Percentiles rank a stretch among this genome's conserved stretches.
These are phyloP conservation scores for Parnassius smintheus DNA, from an alignment of 2,888 invertebrate genomes.

Conservation along the genomic window DNA sequence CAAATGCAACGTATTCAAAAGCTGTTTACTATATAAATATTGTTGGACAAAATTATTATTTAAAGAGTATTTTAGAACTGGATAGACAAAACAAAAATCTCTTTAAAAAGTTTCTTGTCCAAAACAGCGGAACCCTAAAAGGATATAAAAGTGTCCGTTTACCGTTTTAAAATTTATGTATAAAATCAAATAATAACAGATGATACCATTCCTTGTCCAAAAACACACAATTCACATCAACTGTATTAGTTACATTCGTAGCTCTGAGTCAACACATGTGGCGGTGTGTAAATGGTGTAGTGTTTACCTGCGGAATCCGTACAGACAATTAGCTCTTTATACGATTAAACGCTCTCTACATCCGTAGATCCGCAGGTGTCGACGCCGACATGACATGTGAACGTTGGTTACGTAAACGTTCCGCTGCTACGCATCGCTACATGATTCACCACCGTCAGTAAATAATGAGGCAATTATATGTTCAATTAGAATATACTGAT, in stretches of 20 bases:
- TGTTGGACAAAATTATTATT: too few species aligned
- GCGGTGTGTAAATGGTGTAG: constrained; percentile 60
- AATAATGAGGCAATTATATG: constrained; percentile 35
- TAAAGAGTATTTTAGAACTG: too few species aligned
- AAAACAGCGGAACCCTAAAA: too few species aligned
- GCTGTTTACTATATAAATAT: too few species aligned
- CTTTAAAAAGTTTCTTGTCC: too few species aligned
- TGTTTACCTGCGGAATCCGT: constrained; percentile 76
- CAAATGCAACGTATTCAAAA: too few species aligned
- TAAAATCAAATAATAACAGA: background rate
- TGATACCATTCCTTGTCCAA: background rate
- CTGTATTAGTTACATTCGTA: constrained; percentile 31
- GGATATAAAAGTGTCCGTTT: too few species aligned
- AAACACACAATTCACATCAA: background rate
- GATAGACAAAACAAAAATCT: too few species aligned
- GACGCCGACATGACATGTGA: constrained; percentile 45
- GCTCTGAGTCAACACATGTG: constrained; percentile 33
- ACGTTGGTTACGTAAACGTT: constrained; percentile 42
- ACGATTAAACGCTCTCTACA: constrained; percentile 64
- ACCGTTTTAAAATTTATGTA: too few species aligned
- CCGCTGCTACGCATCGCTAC: constrained; percentile 32
- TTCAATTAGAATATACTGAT: constrained; percentile 20
- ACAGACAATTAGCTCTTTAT: constrained; percentile 79
- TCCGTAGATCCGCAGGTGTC: constrained; percentile 66
- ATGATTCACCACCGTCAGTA: constrained; percentile 27